Conservation (phyloP, 1,140 invertebrate genomes). For the Sminthurinus signatus region DNA sequence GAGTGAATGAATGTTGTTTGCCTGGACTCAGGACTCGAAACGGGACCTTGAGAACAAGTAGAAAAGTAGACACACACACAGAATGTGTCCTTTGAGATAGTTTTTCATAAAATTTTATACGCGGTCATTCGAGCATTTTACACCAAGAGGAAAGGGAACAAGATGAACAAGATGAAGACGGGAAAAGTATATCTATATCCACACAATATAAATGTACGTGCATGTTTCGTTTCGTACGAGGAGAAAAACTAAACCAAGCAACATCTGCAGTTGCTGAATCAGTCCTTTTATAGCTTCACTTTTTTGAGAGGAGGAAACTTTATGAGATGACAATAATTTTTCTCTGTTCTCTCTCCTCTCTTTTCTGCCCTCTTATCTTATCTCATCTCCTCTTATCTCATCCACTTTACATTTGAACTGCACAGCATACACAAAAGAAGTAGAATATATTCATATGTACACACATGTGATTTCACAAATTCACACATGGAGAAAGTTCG, state of each 20-base stretch:
- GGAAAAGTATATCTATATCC: no score
- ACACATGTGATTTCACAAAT: no score
- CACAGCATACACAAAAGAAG: no score
- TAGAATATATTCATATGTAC: no score
- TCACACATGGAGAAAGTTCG: no score
- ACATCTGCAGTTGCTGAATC: slow-evolving; percentile 27
- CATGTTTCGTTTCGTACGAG: no score
- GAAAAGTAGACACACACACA: not conserved
- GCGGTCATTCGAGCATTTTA: slow-evolving; percentile 28
- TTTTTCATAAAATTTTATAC: slow-evolving; percentile 40
- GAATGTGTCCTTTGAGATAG: slow-evolving; percentile 24
- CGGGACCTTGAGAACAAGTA: no score
- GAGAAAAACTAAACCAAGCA: no score
- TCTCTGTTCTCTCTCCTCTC: slow-evolving; percentile 1
- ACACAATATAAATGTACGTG: no score
- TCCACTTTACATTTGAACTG: no score
- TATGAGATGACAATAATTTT: slow-evolving; percentile 34
- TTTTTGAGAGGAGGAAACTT: slow-evolving; percentile 21
- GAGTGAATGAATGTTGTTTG: not conserved
- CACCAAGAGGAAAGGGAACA: slow-evolving; percentile 3
- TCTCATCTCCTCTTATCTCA: not conserved
- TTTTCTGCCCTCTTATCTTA: not conserved
- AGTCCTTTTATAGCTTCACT: slow-evolving; percentile 29
- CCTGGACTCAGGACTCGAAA: not conserved
- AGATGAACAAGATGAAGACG: not conserved